Base-by-base conservation (phyloP, 2,888 invertebrate species). In the Abrostola triplasia region DNA sequence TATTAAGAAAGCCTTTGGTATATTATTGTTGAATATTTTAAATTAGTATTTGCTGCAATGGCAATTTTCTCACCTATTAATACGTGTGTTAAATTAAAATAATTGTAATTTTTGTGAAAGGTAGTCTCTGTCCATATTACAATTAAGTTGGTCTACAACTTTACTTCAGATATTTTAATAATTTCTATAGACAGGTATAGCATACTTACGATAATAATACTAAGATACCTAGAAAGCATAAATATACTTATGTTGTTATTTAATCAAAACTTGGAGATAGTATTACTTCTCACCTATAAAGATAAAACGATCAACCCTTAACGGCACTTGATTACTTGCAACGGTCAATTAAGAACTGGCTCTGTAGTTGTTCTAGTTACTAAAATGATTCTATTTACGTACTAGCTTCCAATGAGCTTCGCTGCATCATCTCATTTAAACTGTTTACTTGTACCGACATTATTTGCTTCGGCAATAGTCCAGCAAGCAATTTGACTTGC, bases 381-480 rank as follows among this genome's bases (percentile, higher is more conserved):
- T 64, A 47, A 73, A 68, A 64, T 63, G 64, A 54, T 55, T 58
- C 44, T 49, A 57, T 72, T 65, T 58, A 59, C 67, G 41, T 47
- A 53, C 44, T 7, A 52, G 53, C 55, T 75, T 41, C 41, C 59
- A 59, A 65, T 55, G 47, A 64, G 67, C 60, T 74, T 56, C 67
- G 61, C 65, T 66, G 63, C 64, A 77, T 73, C 68, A 70, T 73
- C 64, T 65, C 70, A 60, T 74, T 72, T 73, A 56, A 69, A 70
- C 61, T 75, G 72, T 80, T 77, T 78, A 74, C 77, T 67, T 71
- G 62, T 62, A 59, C 67, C 36, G 62, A 67, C 71, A 72, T 68
- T 80, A 71, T 79, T 80, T 80, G 71, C 73, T 63, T 53, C 73
- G 76, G 68, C 67, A 70, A 71, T 70, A 72, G 71, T 76, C 72